Conservation (phyloP, 2,888 invertebrate species). For the Eupithecia abbreviata region DNA sequence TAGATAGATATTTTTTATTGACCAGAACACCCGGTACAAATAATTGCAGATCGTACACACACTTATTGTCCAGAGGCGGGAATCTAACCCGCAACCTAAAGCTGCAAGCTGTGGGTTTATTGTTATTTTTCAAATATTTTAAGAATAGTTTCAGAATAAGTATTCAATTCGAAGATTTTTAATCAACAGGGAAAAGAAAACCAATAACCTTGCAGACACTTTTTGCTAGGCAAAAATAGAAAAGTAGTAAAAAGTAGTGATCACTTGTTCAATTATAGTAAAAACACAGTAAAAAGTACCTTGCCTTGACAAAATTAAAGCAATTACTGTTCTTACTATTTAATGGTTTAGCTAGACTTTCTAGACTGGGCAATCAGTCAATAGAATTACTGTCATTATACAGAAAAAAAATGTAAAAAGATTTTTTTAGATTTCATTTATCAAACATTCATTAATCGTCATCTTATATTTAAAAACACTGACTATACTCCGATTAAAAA, state of each 20-base stretch:
- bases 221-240: constrained; percentile 8
- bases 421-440: background rate
- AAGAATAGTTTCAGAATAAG: background rate
- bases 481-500: too few relatives aligned
- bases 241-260: constrained; percentile 6
- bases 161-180: background rate
- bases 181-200: background rate
- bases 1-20: too few relatives aligned
- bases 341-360: background rate
- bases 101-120: too few relatives aligned
- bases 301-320: background rate
- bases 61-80: too few relatives aligned
- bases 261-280: background rate
- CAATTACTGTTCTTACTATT: background rate
- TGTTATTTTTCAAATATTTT: background rate
- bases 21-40: too few relatives aligned
- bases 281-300: constrained; percentile 7
- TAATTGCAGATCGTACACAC: too few relatives aligned
- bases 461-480: background rate
- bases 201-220: background rate
- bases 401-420: background rate
- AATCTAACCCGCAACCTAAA: too few relatives aligned
- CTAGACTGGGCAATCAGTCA: background rate
- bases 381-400: background rate
- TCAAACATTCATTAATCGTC: too few relatives aligned